A percentile compares a stretch with the other conserved stretches of the same genome.
Evolutionary conservation across 2,797 vertebrate species (phyloP).

Genomic region (Crypturellus tataupa): DNA sequence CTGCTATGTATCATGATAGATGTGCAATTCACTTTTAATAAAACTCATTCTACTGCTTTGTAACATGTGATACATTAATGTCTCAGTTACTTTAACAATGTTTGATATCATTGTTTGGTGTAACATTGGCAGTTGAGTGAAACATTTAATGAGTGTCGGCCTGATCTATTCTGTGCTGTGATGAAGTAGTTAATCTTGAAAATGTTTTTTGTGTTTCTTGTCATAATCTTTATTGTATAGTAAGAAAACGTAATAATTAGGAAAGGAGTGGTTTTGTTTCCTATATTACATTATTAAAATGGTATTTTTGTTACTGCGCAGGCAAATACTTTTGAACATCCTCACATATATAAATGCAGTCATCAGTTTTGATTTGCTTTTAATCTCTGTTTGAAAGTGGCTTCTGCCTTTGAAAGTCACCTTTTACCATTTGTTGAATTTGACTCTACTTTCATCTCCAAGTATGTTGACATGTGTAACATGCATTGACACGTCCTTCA

Average conservation of each 20-base stretch:
- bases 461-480: neutral
- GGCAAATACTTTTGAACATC: neutral
- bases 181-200: conserved; percentile 54
- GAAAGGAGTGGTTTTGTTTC: conserved; percentile 31
- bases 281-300: conserved; percentile 31
- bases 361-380: neutral
- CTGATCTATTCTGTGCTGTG: conserved; percentile 33
- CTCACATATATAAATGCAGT: neutral
- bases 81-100: conserved; percentile 31
- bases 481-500: conserved; percentile 1
- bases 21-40: neutral
- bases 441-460: conserved; percentile 4
- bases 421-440: neutral
- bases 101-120: conserved; percentile 42
- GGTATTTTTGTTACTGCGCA: neutral
- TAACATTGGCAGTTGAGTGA: conserved; percentile 58
- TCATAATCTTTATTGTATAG: conserved; percentile 24
- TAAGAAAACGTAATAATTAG: conserved; percentile 61
- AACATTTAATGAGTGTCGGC: conserved; percentile 39
- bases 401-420: neutral
- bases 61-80: neutral
- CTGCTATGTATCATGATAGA: neutral
- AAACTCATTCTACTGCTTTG: neutral
- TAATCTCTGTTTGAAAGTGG: neutral
- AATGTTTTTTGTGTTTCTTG: conserved; percentile 41